These are phyloP conservation scores for Allochrocebus solatus DNA, from an alignment of 2,797 vertebrate genomes.

Conservation along the genomic window DNA sequence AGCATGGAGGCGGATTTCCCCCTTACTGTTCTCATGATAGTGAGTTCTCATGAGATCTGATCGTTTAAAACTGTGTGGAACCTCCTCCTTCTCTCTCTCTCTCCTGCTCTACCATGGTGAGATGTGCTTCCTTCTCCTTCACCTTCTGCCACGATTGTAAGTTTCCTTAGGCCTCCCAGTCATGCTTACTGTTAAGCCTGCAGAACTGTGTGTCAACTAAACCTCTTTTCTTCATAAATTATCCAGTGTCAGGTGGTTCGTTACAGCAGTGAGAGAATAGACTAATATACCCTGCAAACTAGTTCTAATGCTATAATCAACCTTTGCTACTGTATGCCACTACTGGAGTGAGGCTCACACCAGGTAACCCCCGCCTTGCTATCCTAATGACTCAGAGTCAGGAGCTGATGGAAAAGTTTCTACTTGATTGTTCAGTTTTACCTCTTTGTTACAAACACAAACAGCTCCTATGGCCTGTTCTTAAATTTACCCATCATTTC, in stretches of 20 bases:
- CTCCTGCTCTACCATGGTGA: background rate
- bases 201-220: background rate
- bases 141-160: background rate
- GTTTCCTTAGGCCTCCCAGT: background rate
- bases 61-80: background rate
- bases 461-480: background rate
- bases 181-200: background rate
- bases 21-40: background rate
- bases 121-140: background rate
- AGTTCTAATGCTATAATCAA: background rate
- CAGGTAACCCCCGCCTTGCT: background rate
- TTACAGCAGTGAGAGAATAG: background rate
- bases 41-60: background rate
- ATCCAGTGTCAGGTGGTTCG: background rate
- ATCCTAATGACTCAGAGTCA: background rate
- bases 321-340: background rate
- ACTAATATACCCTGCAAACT: background rate
- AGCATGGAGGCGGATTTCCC: background rate
- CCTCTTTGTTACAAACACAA: background rate
- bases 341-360: background rate
- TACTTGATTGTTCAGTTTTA: rapidly evolving
- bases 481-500: background rate
- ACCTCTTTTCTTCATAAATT: background rate
- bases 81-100: background rate
- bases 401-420: background rate